These are phyloP conservation scores for Nephrotoma guestfalica DNA, from an alignment of 2,888 invertebrate species.

Conservation along the genomic window DNA sequence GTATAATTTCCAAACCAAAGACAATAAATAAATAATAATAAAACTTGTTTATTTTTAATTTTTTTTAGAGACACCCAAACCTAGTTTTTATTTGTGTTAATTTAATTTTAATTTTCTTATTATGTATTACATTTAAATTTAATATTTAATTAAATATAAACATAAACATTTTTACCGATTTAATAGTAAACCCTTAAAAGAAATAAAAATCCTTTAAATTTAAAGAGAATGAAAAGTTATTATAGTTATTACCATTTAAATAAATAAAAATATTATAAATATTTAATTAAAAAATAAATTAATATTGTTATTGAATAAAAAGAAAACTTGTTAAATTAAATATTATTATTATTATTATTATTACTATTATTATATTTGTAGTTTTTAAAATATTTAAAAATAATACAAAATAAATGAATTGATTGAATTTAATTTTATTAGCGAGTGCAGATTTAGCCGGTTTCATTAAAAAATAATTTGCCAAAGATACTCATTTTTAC, in stretches of 20 bases:
- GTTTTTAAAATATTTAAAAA: not conserved
- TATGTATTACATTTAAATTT: not conserved
- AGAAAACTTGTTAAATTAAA: not conserved
- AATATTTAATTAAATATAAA: not conserved
- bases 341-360: not conserved
- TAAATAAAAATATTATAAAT: not conserved
- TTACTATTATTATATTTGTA: not conserved
- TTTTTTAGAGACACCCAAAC: not conserved
- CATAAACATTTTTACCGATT: not conserved
- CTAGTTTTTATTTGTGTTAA: not conserved
- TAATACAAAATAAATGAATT: not conserved
- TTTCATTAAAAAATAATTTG: not conserved
- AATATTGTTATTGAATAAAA: not conserved
- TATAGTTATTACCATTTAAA: not conserved
- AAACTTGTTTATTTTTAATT: not conserved
- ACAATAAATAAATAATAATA: not conserved
- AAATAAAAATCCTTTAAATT: not conserved
- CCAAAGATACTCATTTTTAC: not conserved
- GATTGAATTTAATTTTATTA: not conserved
- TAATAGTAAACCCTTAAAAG: not conserved
- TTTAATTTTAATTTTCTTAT: not conserved
- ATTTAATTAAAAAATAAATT: not conserved
- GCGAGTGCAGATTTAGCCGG: no score
- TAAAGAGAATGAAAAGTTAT: not conserved
- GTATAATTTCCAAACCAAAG: not conserved